Evolutionary conservation across 2,113 vertebrate genomes (phyloP).

Genomic region (Chitala chitala): DNA sequence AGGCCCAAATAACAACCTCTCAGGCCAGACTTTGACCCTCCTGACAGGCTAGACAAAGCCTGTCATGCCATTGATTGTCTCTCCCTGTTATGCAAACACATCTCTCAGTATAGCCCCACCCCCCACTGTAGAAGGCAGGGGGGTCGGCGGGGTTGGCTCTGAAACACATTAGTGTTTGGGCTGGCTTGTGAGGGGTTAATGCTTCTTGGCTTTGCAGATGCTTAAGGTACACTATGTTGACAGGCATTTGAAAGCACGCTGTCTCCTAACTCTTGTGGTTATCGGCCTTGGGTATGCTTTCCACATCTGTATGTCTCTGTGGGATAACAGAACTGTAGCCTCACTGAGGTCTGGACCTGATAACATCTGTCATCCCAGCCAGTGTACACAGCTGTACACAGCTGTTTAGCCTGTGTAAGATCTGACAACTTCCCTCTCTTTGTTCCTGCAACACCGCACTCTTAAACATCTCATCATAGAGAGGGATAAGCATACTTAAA

Average conservation of each 20-base stretch:
- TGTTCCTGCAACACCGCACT: not conserved
- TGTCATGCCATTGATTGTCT: conserved; percentile 50
- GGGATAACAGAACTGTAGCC: not conserved
- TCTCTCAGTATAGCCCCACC: conserved; percentile 25
- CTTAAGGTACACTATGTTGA: not conserved
- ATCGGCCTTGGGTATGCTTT: not conserved
- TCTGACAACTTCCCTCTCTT: not conserved
- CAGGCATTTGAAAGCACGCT: not conserved
- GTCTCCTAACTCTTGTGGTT: not conserved
- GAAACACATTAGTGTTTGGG: not conserved
- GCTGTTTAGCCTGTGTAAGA: no score
- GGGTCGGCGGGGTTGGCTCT: not conserved
- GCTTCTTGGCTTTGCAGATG: not conserved
- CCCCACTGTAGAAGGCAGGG: conserved; percentile 7
- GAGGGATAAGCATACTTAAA: not conserved
- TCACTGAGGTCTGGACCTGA: not conserved
- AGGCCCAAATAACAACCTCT: conserved; percentile 58
- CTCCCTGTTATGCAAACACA: conserved; percentile 60
- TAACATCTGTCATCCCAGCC: not conserved
- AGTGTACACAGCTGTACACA: no score
- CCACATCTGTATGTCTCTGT: not conserved
- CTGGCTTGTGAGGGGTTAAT: not conserved
- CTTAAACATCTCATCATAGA: not conserved
- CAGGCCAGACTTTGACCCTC: conserved; percentile 45
- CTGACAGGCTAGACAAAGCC: conserved; percentile 56